Evolutionary conservation across 1,140 invertebrate genomes (phyloP).

Genomic region (Monomorium pharaonis): DNA sequence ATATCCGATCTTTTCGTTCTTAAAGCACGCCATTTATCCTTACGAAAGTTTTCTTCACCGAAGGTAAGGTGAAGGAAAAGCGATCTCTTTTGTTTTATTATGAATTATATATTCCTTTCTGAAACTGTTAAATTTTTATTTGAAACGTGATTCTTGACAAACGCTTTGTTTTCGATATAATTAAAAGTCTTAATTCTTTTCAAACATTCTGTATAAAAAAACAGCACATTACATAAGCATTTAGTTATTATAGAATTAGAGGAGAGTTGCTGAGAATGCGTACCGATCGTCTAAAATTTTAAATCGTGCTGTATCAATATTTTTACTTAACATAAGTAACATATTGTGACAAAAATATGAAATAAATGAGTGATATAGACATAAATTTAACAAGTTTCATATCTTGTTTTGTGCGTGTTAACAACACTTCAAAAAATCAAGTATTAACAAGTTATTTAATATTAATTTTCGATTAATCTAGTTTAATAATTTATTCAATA

Average conservation of each 20-base stretch:
- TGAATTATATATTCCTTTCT: neutral
- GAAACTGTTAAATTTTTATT: neutral
- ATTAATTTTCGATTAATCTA: too few relatives aligned
- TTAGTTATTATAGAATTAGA: neutral
- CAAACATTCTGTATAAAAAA: neutral
- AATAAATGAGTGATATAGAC: too few relatives aligned
- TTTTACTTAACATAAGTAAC: too few relatives aligned
- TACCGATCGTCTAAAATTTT: too few relatives aligned
- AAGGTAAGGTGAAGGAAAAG: neutral
- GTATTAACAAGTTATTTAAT: too few relatives aligned
- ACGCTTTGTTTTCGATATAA: neutral
- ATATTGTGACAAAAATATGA: too few relatives aligned
- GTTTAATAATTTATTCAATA: too few relatives aligned
- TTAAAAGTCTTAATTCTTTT: neutral
- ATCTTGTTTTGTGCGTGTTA: too few relatives aligned
- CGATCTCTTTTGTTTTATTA: neutral
- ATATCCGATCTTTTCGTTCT: neutral
- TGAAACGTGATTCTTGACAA: neutral
- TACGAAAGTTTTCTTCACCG: neutral
- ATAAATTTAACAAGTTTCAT: too few relatives aligned
- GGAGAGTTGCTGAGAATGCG: too few relatives aligned
- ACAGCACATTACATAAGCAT: neutral
- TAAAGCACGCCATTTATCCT: conserved; percentile 25
- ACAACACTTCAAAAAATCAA: too few relatives aligned
- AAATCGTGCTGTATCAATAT: too few relatives aligned